Evolutionary conservation across 2,888 invertebrate genomes (phyloP).

Genomic region (Drosophila mercatorum): DNA sequence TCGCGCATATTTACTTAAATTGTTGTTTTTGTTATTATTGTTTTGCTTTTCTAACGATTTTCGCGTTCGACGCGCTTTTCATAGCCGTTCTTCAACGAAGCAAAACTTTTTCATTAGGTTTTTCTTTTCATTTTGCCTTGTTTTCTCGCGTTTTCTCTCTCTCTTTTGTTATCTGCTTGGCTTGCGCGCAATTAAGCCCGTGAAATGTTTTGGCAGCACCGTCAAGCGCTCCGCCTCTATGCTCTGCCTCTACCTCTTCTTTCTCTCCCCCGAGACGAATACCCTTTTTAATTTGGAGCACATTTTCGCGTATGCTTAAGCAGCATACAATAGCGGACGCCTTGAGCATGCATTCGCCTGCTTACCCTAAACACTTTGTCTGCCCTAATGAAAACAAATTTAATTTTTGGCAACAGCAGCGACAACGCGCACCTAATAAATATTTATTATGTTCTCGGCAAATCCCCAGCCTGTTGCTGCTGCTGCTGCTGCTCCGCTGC

Average conservation of each 20-base stretch:
- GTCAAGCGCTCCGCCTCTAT: conserved; percentile 8
- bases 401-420: conserved; percentile 57
- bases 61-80: conserved; percentile 65
- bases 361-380: conserved; percentile 59
- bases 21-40: conserved; percentile 65
- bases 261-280: conserved; percentile 39
- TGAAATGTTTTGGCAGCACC: conserved; percentile 63
- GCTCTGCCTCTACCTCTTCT: background rate
- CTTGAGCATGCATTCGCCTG: conserved; percentile 40
- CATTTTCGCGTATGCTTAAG: conserved; percentile 49
- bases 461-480: conserved; percentile 19
- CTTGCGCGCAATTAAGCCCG: conserved; percentile 76
- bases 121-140: conserved; percentile 8
- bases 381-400: conserved; percentile 75
- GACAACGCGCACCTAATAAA: conserved; percentile 57
- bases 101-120: conserved; percentile 75
- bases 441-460: conserved; percentile 65
- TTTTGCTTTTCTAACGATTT: conserved; percentile 62
- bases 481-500: background rate
- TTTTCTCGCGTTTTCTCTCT: background rate
- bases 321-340: conserved; percentile 11
- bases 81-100: conserved; percentile 26
- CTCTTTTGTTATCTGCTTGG: conserved; percentile 68
- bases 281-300: conserved; percentile 70
- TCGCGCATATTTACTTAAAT: conserved; percentile 72